These are phyloP conservation scores for Cylloceria caligata DNA, from an alignment of 2,888 invertebrate species.

Conservation along the genomic window DNA sequence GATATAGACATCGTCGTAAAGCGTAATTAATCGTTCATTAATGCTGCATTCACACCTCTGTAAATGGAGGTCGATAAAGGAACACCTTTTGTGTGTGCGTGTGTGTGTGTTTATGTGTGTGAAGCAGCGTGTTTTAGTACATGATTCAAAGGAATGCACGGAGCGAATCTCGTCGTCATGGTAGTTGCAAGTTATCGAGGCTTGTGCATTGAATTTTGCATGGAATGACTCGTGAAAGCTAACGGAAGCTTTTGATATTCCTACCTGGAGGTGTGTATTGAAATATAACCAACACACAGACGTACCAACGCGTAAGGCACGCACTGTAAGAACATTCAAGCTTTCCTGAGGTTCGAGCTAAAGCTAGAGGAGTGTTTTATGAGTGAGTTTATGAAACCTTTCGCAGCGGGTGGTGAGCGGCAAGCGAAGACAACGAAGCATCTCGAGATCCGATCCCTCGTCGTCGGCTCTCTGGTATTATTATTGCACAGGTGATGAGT, in stretches of 20 bases:
- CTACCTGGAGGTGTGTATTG: not conserved
- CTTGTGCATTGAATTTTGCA: not conserved
- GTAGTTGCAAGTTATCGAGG: conserved; percentile 8
- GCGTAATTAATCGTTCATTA: conserved; percentile 61
- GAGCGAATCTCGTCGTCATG: not conserved
- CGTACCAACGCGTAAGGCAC: not conserved
- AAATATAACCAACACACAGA: not conserved
- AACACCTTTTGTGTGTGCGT: conserved; percentile 18
- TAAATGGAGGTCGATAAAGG: conserved; percentile 61
- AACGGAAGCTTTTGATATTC: conserved; percentile 24
- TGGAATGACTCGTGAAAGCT: not conserved
- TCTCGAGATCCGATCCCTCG: conserved; percentile 68
- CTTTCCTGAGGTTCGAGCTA: conserved; percentile 22
- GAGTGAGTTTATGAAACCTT: conserved; percentile 80
- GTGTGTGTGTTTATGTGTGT: no score
- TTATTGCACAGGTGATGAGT: conserved; percentile 57
- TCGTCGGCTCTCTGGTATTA: conserved; percentile 7
- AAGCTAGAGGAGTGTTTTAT: conserved; percentile 63
- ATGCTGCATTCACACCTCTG: conserved; percentile 60
- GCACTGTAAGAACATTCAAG: conserved; percentile 5
- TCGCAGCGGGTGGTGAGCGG: conserved; percentile 74
- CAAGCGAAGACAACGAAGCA: conserved; percentile 60
- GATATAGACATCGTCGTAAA: conserved; percentile 42
- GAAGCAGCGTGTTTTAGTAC: not conserved
- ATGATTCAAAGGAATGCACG: no score